Evolutionary conservation across 2,888 invertebrate genomes (phyloP).

Genomic region (Phalera bucephala): DNA sequence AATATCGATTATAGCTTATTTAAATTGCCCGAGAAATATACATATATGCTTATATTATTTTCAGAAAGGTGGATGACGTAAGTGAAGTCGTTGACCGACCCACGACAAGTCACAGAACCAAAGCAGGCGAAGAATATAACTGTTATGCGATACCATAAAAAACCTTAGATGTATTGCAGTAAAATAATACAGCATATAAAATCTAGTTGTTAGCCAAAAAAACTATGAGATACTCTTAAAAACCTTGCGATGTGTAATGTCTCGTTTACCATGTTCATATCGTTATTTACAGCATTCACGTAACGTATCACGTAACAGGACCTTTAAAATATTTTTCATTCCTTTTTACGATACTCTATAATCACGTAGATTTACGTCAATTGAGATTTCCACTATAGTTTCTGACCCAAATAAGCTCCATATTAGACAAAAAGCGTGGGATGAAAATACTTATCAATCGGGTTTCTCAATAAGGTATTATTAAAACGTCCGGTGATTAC

Average conservation of each 20-base stretch:
- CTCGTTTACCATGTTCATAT: neutral
- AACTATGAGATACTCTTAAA: no score
- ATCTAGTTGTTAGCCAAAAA: no score
- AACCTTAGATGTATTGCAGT: neutral
- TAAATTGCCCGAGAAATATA: neutral
- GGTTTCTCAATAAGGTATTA: conserved; percentile 31
- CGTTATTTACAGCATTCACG: neutral
- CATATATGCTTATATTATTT: conserved; percentile 15
- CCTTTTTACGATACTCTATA: no score
- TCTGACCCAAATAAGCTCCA: conserved; percentile 24
- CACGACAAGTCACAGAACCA: conserved; percentile 4
- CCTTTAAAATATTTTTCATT: no score
- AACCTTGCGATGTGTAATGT: no score
- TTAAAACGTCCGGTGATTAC: conserved; percentile 41
- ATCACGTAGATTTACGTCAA: no score
- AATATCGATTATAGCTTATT: no score
- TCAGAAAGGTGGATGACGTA: conserved; percentile 20
- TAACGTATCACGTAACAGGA: no score
- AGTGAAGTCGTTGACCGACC: conserved; percentile 29
- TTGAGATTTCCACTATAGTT: no score
- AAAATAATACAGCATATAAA: neutral
- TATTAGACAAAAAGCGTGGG: conserved; percentile 23
- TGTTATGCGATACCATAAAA: neutral
- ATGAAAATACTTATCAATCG: conserved; percentile 19
- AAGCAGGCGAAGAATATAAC: conserved; percentile 1